phyloP scores from a whole-genome alignment of 92 coral and sea anemone species.

The Porites rus region DNA sequence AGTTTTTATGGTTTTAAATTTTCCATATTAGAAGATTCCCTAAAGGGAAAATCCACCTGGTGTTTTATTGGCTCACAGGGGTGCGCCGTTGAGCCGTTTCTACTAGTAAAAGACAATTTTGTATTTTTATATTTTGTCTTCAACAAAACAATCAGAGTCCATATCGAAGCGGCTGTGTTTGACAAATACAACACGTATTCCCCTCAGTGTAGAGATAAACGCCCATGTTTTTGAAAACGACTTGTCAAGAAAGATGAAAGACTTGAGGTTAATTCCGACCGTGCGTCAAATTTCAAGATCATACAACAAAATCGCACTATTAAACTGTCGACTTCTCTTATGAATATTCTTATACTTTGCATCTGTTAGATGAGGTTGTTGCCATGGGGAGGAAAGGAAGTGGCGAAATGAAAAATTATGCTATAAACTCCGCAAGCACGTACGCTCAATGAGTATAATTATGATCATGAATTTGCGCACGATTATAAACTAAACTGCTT shows the following conservation, averaged over 20 bases:
- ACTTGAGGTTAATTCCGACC: not conserved
- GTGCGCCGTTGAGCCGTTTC: not conserved
- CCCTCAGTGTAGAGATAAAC: not conserved
- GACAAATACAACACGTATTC: conserved; percentile 4
- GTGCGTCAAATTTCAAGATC: not conserved
- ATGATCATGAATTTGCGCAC: not conserved
- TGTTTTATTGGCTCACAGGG: too few relatives aligned
- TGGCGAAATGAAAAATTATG: not conserved
- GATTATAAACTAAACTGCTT: not conserved
- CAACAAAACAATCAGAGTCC: conserved; percentile 3
- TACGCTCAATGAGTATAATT: not conserved
- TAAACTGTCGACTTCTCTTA: not conserved
- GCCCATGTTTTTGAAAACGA: not conserved
- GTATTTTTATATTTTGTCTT: not conserved
- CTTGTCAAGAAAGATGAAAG: conserved; percentile 15
- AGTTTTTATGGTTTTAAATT: not conserved
- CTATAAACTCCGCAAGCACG: not conserved
- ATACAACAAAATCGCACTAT: not conserved
- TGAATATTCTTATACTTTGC: not conserved
- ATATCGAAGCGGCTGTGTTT: conserved; percentile 11
- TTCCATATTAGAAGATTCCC: not conserved
- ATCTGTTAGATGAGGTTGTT: not conserved
- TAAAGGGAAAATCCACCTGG: not conserved
- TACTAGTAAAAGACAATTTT: not conserved
- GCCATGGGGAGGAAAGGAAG: not conserved